Conservation (phyloP, 30 jellyfish, hydroid and myxozoan genomes). For the Chironex yamaguchii region DNA sequence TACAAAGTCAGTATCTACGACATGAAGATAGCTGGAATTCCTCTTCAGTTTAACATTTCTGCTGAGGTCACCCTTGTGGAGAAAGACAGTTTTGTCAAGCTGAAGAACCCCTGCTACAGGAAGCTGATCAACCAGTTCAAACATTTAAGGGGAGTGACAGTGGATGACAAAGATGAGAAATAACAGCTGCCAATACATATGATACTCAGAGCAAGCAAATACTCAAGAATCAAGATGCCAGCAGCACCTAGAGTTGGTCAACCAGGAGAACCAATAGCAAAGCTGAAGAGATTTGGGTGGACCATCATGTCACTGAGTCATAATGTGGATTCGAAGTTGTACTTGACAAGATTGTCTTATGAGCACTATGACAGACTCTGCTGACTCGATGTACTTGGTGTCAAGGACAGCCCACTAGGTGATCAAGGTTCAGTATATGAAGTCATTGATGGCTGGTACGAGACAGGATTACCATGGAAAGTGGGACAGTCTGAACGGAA, state of each 20-base stretch:
- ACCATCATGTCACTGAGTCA: conserved; percentile 43
- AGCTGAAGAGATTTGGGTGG: conserved; percentile 66
- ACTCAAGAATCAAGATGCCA: conserved; percentile 8
- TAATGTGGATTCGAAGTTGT: not conserved
- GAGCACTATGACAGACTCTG: conserved; percentile 45
- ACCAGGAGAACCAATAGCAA: conserved; percentile 47
- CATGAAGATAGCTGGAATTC: no score
- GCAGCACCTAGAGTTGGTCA: not conserved
- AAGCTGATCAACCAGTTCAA: not conserved
- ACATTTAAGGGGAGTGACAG: conserved; percentile 28
- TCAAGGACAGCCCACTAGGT: conserved; percentile 48
- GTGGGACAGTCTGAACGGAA: not conserved
- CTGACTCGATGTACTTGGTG: conserved; percentile 56
- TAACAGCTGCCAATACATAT: conserved; percentile 20
- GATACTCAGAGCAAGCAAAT: conserved; percentile 37
- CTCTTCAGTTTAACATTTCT: no score
- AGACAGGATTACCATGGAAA: not conserved
- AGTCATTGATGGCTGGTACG: not conserved
- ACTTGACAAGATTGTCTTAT: conserved; percentile 3
- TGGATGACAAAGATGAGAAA: conserved; percentile 17
- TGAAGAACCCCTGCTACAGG: conserved; percentile 2
- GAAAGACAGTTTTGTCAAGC: not conserved
- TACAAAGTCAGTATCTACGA: no score
- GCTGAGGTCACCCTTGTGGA: no score
- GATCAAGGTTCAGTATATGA: conserved; percentile 1